Conservation (phyloP, 2,113 vertebrate species). For the Aegypius monachus region DNA sequence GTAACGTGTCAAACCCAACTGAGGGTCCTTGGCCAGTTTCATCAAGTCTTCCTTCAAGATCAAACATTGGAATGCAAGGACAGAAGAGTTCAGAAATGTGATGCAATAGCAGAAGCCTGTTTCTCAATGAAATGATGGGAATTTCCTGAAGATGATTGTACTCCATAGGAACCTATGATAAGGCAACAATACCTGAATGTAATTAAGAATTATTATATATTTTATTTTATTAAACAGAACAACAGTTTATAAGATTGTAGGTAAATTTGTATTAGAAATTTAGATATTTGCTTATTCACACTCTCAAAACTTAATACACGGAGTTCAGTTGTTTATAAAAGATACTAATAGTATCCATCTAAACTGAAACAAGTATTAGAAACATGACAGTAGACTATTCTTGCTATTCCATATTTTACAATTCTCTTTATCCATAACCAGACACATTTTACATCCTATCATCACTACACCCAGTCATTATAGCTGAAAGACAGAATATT, state of each 20-base stretch:
- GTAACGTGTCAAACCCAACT: conserved; percentile 90
- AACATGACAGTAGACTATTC: not conserved
- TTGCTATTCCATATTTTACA: not conserved
- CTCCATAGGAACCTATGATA: conserved; percentile 93
- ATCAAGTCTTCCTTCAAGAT: conserved; percentile 92
- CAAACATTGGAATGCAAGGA: conserved; percentile 98
- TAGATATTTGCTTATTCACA: not conserved
- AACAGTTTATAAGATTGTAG: not conserved
- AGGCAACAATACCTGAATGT: not conserved
- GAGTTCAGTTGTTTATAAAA: not conserved
- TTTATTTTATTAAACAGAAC: not conserved
- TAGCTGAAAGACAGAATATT: not conserved
- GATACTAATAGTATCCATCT: not conserved
- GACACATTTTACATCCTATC: not conserved
- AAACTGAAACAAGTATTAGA: not conserved
- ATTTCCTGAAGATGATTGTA: conserved; percentile 98
- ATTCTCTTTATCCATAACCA: not conserved
- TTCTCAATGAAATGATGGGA: conserved; percentile 87
- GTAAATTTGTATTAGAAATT: not conserved
- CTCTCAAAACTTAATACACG: not conserved
- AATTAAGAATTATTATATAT: not conserved
- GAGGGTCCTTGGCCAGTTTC: conserved; percentile 91
- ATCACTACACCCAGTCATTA: not conserved
- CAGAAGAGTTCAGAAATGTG: conserved; percentile 98
- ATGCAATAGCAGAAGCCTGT: conserved; percentile 91